These are phyloP conservation scores for Scrobipalpa atriplicella DNA, from an alignment of 2,888 invertebrate genomes.

Conservation along the genomic window DNA sequence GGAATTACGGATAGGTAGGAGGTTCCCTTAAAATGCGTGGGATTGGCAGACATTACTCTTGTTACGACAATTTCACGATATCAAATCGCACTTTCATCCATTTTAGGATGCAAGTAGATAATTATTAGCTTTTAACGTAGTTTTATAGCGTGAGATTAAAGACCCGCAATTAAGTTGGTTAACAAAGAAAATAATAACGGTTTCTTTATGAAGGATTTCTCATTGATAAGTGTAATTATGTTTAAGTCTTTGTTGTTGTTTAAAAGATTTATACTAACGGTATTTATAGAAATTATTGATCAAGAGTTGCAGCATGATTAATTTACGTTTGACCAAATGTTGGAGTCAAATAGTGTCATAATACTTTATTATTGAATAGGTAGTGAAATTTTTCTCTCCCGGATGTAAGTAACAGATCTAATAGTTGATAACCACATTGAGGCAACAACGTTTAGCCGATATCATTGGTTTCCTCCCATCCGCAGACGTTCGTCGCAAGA, in stretches of 20 bases:
- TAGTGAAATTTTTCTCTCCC: background rate
- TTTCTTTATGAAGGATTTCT: slow-evolving; percentile 21
- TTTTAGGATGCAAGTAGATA: slow-evolving; percentile 54
- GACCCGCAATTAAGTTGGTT: slow-evolving; percentile 19
- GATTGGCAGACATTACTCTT: too few relatives aligned
- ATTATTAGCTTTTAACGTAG: slow-evolving; percentile 45
- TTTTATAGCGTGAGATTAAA: slow-evolving; percentile 34
- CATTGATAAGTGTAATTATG: slow-evolving; percentile 14
- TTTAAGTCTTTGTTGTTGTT: slow-evolving; percentile 5
- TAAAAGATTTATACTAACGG: background rate
- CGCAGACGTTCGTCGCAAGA: background rate
- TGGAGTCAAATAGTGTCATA: too few relatives aligned
- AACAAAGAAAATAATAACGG: slow-evolving; percentile 23
- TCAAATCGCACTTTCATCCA: slow-evolving; percentile 63
- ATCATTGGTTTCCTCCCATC: background rate
- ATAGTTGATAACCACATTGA: background rate
- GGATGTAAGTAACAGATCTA: background rate
- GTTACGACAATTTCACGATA: too few relatives aligned
- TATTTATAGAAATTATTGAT: too few relatives aligned
- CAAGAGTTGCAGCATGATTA: too few relatives aligned
- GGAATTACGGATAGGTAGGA: too few relatives aligned
- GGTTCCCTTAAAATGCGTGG: too few relatives aligned
- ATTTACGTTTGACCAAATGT: too few relatives aligned
- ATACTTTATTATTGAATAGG: too few relatives aligned
- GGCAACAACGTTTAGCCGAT: background rate